Evolutionary conservation across 2,113 vertebrate genomes (phyloP).

Genomic region (Sigmodon hispidus): DNA sequence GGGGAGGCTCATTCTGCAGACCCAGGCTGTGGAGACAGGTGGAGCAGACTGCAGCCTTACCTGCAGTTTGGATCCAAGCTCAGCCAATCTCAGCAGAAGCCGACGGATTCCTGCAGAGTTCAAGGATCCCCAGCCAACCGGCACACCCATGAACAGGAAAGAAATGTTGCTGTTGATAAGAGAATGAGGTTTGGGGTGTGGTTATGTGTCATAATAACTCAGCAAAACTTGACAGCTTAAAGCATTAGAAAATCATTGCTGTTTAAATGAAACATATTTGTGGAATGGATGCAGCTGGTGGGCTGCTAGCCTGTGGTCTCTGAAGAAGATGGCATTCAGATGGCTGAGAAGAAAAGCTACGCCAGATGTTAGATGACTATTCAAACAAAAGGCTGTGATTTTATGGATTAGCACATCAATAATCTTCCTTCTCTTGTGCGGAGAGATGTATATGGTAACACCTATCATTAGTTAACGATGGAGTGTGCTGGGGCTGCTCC

Average conservation of each 20-base stretch:
- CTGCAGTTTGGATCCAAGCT: not conserved
- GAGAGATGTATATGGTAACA: not conserved
- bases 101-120: not conserved
- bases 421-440: not conserved
- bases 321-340: not conserved
- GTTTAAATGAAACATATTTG: not conserved
- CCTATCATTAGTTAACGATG: not conserved
- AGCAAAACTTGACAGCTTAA: not conserved
- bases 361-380: not conserved
- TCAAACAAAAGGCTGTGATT: conserved; percentile 39
- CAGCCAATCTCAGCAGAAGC: conserved; percentile 19
- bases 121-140: not conserved
- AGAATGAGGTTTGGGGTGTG: not conserved
- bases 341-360: not conserved
- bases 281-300: not conserved
- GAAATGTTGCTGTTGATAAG: not conserved
- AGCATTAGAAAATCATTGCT: not conserved
- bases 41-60: not conserved
- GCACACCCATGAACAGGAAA: not conserved
- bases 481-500: not conserved
- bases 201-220: not conserved
- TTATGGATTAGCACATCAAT: not conserved
- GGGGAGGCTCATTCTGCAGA: not conserved
- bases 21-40: not conserved
- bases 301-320: not conserved